Conservation (phyloP, 2,797 vertebrate species). For the Phrynocephalus guinanensis region DNA sequence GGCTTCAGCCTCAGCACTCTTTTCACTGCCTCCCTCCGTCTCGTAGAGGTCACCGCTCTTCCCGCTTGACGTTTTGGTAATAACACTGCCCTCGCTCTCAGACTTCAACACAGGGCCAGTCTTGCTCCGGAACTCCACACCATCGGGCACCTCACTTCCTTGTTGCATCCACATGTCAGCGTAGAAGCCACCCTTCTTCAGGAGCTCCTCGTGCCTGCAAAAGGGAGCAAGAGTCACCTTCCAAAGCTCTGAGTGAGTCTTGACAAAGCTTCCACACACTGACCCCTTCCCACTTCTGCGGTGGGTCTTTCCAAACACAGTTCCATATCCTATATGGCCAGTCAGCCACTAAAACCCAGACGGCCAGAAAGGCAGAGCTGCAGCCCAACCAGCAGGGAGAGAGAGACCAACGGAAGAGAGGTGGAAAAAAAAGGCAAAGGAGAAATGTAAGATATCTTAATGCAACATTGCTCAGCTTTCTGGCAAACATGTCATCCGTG, state of each 20-base stretch:
- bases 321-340: neutral
- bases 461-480: neutral
- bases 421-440: neutral
- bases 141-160: neutral
- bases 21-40: neutral
- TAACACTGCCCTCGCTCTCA: too few relatives aligned
- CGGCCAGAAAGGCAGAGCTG: neutral
- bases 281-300: neutral
- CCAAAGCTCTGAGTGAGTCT: neutral
- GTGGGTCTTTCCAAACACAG: neutral
- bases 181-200: slow-evolving; percentile 88
- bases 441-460: neutral
- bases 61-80: neutral
- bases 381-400: neutral
- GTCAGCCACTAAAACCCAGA: neutral
- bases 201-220: slow-evolving; percentile 88
- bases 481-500: neutral
- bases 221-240: neutral
- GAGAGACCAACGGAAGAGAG: neutral
- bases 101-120: neutral
- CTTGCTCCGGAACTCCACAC: neutral
- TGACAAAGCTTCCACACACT: neutral
- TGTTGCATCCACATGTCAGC: slow-evolving; percentile 87
- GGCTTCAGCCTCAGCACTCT: neutral
- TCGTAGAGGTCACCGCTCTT: slow-evolving; percentile 72